Evolutionary conservation across 2,797 vertebrate genomes (phyloP).

Genomic region (Brotula barbata): DNA sequence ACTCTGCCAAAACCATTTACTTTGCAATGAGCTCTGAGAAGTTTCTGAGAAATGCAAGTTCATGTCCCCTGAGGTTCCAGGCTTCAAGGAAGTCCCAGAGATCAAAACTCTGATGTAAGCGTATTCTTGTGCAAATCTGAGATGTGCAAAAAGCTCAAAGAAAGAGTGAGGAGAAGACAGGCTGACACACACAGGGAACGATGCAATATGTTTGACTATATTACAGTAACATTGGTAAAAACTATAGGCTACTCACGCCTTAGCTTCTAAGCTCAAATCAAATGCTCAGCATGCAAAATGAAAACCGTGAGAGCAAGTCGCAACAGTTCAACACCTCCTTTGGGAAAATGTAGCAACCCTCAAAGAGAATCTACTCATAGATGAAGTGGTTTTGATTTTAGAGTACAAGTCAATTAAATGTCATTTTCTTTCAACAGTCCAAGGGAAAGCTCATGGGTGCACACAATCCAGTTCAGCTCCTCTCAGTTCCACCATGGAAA

Average conservation of each 20-base stretch:
- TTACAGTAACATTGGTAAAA: slow-evolving; percentile 23
- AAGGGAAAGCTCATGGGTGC: slow-evolving; percentile 45
- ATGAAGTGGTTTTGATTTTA: slow-evolving; percentile 64
- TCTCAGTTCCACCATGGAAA: slow-evolving; percentile 42
- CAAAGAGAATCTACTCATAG: slow-evolving; percentile 62
- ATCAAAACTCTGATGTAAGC: slow-evolving; percentile 54
- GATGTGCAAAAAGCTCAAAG: slow-evolving; percentile 21
- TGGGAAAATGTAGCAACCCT: slow-evolving; percentile 42
- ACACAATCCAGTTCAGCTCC: slow-evolving; percentile 53
- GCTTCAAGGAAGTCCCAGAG: slow-evolving; percentile 57
- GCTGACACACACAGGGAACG: too few species aligned
- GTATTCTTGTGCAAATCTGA: slow-evolving; percentile 42
- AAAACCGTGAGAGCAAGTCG: slow-evolving; percentile 36
- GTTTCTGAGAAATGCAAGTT: slow-evolving; percentile 65
- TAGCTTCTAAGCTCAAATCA: slow-evolving; percentile 37
- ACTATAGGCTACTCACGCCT: slow-evolving; percentile 21
- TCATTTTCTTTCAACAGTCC: slow-evolving; percentile 56
- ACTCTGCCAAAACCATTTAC: slow-evolving; percentile 66
- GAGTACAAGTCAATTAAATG: slow-evolving; percentile 62
- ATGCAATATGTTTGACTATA: neutral
- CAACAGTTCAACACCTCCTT: slow-evolving; percentile 24
- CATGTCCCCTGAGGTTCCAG: slow-evolving; percentile 57
- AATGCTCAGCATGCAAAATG: slow-evolving; percentile 22
- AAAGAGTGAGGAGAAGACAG: neutral
- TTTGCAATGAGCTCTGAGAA: slow-evolving; percentile 59